Evolutionary conservation across 2,888 invertebrate species (phyloP).

Genomic region (Dimorphilus gyrociliatus): DNA sequence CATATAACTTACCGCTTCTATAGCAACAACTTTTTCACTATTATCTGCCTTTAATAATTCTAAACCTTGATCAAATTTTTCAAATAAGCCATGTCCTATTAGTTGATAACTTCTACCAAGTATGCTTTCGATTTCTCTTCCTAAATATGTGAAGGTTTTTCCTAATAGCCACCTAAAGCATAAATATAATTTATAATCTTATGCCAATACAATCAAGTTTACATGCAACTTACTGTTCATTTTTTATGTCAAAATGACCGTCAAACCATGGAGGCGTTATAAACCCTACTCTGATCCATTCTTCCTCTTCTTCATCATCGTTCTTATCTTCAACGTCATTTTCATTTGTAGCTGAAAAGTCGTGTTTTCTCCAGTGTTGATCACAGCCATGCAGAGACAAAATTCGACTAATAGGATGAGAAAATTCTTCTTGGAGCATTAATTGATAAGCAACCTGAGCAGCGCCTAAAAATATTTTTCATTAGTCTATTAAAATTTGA

Average conservation of each 20-base stretch:
- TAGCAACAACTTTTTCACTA: neutral
- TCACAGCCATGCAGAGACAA: conserved; percentile 59
- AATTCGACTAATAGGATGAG: conserved; percentile 50
- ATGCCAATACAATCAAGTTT: no score
- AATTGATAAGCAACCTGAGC: conserved; percentile 57
- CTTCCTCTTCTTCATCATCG: conserved; percentile 30
- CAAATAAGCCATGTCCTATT: conserved; percentile 50
- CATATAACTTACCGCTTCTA: neutral
- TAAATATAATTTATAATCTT: no score
- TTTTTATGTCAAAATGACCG: conserved; percentile 69
- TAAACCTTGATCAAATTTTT: conserved; percentile 47
- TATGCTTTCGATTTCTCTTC: conserved; percentile 12
- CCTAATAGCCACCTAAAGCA: conserved; percentile 51
- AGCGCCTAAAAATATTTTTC: conserved; percentile 41
- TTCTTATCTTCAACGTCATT: conserved; percentile 16
- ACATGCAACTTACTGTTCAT: no score
- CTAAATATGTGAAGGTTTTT: conserved; percentile 50
- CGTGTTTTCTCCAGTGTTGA: conserved; percentile 40
- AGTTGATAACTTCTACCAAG: conserved; percentile 37
- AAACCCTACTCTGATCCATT: conserved; percentile 58
- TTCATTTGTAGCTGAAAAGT: conserved; percentile 8
- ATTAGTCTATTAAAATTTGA: neutral
- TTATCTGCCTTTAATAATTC: conserved; percentile 12
- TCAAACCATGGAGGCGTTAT: conserved; percentile 68
- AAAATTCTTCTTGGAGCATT: conserved; percentile 75